These are phyloP conservation scores for Holocentrus rufus DNA, from an alignment of 2,797 vertebrate species.

Conservation along the genomic window DNA sequence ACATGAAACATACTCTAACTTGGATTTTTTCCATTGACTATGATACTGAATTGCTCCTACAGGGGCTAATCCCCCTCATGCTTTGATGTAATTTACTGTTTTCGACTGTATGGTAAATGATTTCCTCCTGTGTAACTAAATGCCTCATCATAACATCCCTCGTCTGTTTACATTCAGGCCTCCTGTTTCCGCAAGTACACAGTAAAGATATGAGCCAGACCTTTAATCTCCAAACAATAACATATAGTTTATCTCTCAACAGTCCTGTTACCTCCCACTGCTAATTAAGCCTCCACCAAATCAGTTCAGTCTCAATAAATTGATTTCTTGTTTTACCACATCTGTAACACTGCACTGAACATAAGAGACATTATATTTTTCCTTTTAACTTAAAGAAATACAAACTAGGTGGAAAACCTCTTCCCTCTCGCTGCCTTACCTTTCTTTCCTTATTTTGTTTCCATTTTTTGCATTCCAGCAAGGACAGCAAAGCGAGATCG, in stretches of 20 bases:
- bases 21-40: slow-evolving; percentile 28
- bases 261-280: slow-evolving; percentile 1
- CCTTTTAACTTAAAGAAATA: no score
- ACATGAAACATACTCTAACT: slow-evolving; percentile 16
- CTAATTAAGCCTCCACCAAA: slow-evolving; percentile 28
- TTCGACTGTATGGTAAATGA: slow-evolving; percentile 46
- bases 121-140: slow-evolving; percentile 69
- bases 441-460: slow-evolving; percentile 20
- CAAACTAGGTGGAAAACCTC: no score
- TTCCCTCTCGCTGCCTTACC: no score
- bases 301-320: not conserved
- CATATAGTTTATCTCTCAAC: slow-evolving; percentile 27
- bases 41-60: not conserved
- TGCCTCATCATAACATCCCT: slow-evolving; percentile 69
- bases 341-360: no score
- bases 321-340: not conserved
- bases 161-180: slow-evolving; percentile 68
- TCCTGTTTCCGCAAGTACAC: slow-evolving; percentile 55
- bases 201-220: slow-evolving; percentile 28
- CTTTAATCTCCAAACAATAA: slow-evolving; percentile 51
- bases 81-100: slow-evolving; percentile 51
- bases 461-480: slow-evolving; percentile 33
- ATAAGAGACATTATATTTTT: no score
- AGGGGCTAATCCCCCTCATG: slow-evolving; percentile 13
- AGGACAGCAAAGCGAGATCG: slow-evolving; percentile 17